Conservation (phyloP, 2,113 vertebrate species). For the Siniperca knerii region DNA sequence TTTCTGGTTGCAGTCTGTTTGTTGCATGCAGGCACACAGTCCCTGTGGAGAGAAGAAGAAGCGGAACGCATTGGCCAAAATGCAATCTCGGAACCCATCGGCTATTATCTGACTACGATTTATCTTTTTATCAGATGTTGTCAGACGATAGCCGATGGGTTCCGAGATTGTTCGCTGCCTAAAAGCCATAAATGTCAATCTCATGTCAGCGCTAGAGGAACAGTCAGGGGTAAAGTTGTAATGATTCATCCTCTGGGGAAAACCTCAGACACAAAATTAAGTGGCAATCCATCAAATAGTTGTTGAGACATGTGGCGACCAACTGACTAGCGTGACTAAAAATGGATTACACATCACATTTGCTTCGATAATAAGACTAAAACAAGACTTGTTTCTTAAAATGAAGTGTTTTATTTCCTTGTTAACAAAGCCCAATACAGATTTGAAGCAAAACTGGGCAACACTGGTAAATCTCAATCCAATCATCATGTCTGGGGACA, state of each 20-base stretch:
- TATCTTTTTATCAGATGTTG: too few species aligned
- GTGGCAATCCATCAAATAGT: background rate
- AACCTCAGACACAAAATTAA: background rate
- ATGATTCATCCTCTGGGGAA: too few species aligned
- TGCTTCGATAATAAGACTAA: background rate
- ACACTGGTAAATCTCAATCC: constrained; percentile 79
- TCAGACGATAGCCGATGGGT: too few species aligned
- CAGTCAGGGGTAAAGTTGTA: too few species aligned
- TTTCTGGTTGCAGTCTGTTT: too few species aligned
- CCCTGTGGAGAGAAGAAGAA: too few species aligned
- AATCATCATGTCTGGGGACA: constrained; percentile 68
- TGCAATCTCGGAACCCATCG: too few species aligned
- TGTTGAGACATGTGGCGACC: background rate
- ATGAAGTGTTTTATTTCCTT: constrained; percentile 78
- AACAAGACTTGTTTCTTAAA: constrained; percentile 54
- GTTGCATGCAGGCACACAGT: too few species aligned
- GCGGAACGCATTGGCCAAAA: too few species aligned
- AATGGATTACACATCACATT: too few species aligned
- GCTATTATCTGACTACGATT: too few species aligned
- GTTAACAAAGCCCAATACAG: constrained; percentile 82
- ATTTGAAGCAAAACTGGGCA: constrained; percentile 82
- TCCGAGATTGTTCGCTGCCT: background rate
- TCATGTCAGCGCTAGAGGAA: background rate
- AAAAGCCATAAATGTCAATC: background rate
- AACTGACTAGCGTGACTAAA: too few species aligned